Evolutionary conservation across 2,888 invertebrate species (phyloP).

Genomic region (Leptopilina syphax): DNA sequence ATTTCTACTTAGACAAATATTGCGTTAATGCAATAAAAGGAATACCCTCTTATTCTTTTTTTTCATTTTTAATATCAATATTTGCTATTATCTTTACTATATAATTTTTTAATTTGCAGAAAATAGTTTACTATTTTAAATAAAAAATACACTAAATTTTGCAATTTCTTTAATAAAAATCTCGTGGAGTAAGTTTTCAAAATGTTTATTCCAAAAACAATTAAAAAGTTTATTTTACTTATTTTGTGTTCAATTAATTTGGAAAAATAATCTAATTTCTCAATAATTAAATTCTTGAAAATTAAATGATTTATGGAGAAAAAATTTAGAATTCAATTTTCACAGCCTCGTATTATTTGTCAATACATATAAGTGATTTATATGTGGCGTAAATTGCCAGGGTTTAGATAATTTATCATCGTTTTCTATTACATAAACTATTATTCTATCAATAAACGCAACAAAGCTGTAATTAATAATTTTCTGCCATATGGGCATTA

Average conservation of each 20-base stretch:
- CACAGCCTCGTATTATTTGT: background rate
- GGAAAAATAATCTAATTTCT: too few relatives aligned
- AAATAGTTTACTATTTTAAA: too few relatives aligned
- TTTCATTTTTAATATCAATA: background rate
- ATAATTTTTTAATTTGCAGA: too few relatives aligned
- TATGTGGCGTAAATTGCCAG: background rate
- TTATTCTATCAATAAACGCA: conserved; percentile 9
- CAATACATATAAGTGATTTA: conserved; percentile 12
- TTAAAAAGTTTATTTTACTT: background rate
- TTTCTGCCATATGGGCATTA: background rate
- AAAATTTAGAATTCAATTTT: background rate
- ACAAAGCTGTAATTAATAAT: background rate
- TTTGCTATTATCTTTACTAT: background rate
- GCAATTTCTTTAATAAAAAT: too few relatives aligned
- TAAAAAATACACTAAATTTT: too few relatives aligned
- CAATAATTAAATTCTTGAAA: too few relatives aligned
- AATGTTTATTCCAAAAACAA: too few relatives aligned
- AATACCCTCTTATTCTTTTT: background rate
- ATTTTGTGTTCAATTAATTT: too few relatives aligned
- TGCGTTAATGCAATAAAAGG: too few relatives aligned
- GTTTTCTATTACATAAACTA: background rate
- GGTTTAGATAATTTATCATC: conserved; percentile 4
- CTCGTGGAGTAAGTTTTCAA: too few relatives aligned
- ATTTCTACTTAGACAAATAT: too few relatives aligned
- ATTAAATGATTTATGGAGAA: background rate